Evolutionary conservation across 2,888 invertebrate genomes (phyloP), one percentile per base, ranked within the genome.

Genomic region (Ellobium chinense): DNA sequence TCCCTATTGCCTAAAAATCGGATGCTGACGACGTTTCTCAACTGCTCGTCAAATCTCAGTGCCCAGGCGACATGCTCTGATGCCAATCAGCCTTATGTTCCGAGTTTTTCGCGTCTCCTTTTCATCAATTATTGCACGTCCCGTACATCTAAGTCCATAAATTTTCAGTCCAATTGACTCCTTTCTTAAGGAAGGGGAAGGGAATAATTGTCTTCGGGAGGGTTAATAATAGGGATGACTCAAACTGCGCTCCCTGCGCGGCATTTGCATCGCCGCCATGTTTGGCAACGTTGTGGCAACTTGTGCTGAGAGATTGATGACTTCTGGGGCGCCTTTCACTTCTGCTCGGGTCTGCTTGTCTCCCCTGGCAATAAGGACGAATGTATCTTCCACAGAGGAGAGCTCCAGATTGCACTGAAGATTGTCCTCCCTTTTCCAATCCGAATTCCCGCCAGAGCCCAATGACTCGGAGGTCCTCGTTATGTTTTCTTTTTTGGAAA

Each of bases 151-250:
- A 2, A 27, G 72, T 58, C 34, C 34, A 27, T 46, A 39, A 34
- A 62, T 63, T 27, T 37, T 37, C 62, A 37, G 74, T 63, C 46
- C 74, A 74, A 14, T 39, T 39, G 39, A 37, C 37, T 74, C 9
- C 5, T 7, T 14, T 27, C 74, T 29, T 2, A 14, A 56, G 18
- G 14, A 37, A 24, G 2, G n/a, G 58, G 31, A 36, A 36, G 24
- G 14, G 58, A 60, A 74, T 63, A 63, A 74, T 65, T 74, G 63
- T 27, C 74, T 74, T 37, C 36, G 37, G 62, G 58, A 56, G 58
- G 27, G 58, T 27, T 39, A 74, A 74, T 39, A 74, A 74, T 63
- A 74, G 60, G n/a, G 74, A 29, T 74, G 74, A 74, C 24, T 74
- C 74, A 74, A 24, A 29, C 29, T 5, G 29, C 39, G 14, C 29